phyloP scores from a whole-genome alignment of 2,797 vertebrate genomes.

The Macropus fuliginosus region DNA sequence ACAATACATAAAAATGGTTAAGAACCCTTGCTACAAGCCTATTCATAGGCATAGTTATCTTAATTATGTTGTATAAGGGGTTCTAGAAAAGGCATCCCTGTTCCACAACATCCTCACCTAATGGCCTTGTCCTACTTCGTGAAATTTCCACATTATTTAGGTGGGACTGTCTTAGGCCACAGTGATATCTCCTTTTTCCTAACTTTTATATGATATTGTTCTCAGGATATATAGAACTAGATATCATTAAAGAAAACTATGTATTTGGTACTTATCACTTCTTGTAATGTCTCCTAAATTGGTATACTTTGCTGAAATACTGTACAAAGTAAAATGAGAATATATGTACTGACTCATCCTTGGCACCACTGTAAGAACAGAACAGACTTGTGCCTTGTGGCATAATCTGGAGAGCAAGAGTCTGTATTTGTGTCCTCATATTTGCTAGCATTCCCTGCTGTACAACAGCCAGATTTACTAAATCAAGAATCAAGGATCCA shows the following conservation, averaged over 20 bases:
- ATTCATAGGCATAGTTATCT: background rate
- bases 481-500: slow-evolving; percentile 43
- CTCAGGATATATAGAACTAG: background rate
- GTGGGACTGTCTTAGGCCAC: background rate
- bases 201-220: background rate
- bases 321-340: background rate
- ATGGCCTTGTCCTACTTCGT: background rate
- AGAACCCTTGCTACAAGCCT: background rate
- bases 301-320: background rate
- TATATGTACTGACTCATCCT: background rate
- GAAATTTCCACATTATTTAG: background rate
- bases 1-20: background rate
- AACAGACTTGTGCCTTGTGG: background rate
- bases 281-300: background rate
- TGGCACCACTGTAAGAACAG: background rate
- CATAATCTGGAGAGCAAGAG: background rate
- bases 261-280: background rate
- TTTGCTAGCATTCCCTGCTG: background rate
- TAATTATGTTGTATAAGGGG: background rate
- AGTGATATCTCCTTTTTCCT: background rate
- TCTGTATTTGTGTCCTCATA: background rate
- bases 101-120: background rate
- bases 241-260: background rate
- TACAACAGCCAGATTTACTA: background rate
- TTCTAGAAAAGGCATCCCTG: background rate